phyloP scores from a whole-genome alignment of 2,113 vertebrate genomes.

The Pollimyrus isidori region DNA sequence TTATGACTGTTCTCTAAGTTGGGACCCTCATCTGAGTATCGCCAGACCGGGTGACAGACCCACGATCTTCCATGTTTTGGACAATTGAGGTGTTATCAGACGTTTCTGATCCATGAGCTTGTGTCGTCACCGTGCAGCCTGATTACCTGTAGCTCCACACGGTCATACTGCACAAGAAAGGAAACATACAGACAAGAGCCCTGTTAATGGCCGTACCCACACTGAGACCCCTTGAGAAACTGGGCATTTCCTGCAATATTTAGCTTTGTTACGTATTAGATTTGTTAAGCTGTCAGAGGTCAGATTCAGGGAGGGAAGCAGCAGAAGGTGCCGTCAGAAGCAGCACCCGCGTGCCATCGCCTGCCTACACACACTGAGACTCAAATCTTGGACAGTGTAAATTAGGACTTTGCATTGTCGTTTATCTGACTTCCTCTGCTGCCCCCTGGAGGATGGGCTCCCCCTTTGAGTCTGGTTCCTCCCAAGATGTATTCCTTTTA shows the following conservation, averaged over 20 bases:
- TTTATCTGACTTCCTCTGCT: no score
- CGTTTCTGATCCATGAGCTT: neutral
- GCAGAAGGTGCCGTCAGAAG: neutral
- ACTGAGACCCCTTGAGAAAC: neutral
- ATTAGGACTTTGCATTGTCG: no score
- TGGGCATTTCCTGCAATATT: neutral
- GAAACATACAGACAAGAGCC: neutral
- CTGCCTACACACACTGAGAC: no score
- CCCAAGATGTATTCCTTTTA: no score
- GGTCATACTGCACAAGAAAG: slow-evolving; percentile 6
- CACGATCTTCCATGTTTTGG: neutral
- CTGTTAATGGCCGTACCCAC: no score
- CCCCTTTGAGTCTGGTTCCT: no score
- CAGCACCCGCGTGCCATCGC: no score
- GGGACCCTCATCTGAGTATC: neutral
- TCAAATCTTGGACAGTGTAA: no score
- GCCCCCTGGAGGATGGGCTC: no score
- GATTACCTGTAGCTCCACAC: neutral
- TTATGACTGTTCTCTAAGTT: neutral
- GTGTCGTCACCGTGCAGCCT: neutral
- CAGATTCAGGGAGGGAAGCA: neutral
- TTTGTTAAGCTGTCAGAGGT: neutral
- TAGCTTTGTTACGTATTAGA: neutral
- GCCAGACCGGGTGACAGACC: neutral
- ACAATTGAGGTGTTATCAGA: neutral